Base-by-base conservation (phyloP, 1,140 invertebrate genomes). In the Ctenoplectra terminalis region DNA sequence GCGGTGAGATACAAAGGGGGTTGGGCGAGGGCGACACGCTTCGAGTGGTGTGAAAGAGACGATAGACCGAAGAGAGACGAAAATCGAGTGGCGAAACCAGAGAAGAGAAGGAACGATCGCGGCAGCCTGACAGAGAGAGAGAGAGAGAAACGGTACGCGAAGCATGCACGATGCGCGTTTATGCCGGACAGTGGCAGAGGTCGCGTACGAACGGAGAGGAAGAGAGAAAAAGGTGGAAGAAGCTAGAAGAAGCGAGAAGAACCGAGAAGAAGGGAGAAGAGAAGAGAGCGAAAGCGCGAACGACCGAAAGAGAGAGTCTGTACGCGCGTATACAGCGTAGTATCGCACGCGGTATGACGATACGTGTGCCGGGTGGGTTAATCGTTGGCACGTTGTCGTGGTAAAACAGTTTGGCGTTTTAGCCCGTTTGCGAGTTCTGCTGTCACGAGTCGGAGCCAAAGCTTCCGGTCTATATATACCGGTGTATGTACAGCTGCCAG, bases 341-440 rank as follows among this genome's bases (percentile, higher is more conserved):
- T 78, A 82, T 78, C 73, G 48, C 46, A 31, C 48, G 54, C 74
- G 73, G 67, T 75, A 69, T 40, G 50, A 58, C 58, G 56, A 70
- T 64, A 77, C 60, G 71, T 26, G 78, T 58, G 82, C 72, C 56
- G 82, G 82, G 67, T 84, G 88, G 90, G 89, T 92, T 92, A 93
- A 93, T 93, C 92, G 91, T 90, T 89, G 86, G 89, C 91, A 89
- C 90, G 90, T 92, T 93, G 90, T 90, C 89, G 89, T 73, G 92
- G 91, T 90, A 90, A 92, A 92, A 92, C 91, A 90, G 89, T 92
- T 92, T 90, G 89, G 82, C 87, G 76, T 90, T 93, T 92, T 88
- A 88, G 84, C 84, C 34, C 46, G 40, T 43, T 37, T 46, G 69
- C 54, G 34, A 75, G 46, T 23, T n/a, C 58, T 20, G 11, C 50